phyloP scores from a whole-genome alignment of 2,797 vertebrate species.

The Amphiprion clarkii region DNA sequence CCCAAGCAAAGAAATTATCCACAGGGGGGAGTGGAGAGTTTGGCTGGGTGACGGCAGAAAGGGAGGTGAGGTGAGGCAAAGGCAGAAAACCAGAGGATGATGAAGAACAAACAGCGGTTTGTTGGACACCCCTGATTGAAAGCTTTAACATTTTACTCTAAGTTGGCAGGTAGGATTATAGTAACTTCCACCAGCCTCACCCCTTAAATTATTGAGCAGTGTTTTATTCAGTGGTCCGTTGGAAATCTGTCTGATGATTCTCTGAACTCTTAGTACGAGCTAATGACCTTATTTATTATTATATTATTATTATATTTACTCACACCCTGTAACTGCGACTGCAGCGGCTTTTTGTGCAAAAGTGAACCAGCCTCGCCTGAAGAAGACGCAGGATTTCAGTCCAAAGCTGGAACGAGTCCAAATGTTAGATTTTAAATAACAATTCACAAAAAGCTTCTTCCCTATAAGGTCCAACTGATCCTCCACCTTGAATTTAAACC shows the following conservation, averaged over 20 bases:
- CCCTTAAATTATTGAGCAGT: no score
- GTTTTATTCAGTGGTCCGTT: no score
- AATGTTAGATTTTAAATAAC: background rate
- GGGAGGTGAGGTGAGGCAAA: constrained; percentile 16
- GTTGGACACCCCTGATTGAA: no score
- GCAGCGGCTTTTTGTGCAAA: background rate
- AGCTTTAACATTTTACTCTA: no score
- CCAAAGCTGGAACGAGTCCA: background rate
- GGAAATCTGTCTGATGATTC: no score
- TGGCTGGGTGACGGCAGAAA: constrained; percentile 3
- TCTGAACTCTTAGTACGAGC: no score
- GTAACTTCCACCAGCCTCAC: no score
- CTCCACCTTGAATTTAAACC: constrained; percentile 14
- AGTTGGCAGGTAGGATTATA: no score
- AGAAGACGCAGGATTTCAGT: background rate
- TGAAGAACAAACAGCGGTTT: constrained; percentile 1
- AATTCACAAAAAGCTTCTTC: background rate
- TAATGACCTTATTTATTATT: no score
- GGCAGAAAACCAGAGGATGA: constrained; percentile 1
- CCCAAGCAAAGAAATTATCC: constrained; percentile 68
- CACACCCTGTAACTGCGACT: no score
- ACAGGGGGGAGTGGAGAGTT: constrained; percentile 25
- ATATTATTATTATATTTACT: no score
- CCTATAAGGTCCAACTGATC: constrained; percentile 12
- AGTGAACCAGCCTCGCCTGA: background rate